Conservation (phyloP, 1,140 invertebrate genomes). For the Ooceraea biroi region DNA sequence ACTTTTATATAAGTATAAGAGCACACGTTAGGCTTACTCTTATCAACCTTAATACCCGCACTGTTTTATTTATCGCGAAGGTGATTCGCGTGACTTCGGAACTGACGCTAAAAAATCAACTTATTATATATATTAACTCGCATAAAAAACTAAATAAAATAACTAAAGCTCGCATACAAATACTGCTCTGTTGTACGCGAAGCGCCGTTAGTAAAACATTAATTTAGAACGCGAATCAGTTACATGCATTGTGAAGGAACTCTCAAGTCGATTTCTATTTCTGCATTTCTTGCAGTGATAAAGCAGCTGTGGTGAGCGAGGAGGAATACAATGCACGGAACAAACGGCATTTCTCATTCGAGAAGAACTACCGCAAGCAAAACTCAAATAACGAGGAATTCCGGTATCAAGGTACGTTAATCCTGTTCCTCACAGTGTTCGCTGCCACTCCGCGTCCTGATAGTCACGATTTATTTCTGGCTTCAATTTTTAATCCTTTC, state of each 20-base stretch:
- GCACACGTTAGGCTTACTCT: not conserved
- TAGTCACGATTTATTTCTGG: not conserved
- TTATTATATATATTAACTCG: not conserved
- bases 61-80: constrained; percentile 13
- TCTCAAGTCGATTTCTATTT: constrained; percentile 18
- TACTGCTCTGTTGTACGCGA: not conserved
- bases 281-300: constrained; percentile 78
- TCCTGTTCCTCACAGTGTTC: not conserved
- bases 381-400: constrained; percentile 35
- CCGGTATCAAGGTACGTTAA: constrained; percentile 56
- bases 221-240: not conserved
- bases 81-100: constrained; percentile 9
- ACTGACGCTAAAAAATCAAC: constrained; percentile 5
- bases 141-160: no score
- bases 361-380: constrained; percentile 64
- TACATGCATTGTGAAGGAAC: not conserved
- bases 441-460: not conserved
- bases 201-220: not conserved
- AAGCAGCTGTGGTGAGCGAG: constrained; percentile 75
- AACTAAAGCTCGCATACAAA: constrained; percentile 9
- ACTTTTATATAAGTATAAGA: not conserved
- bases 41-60: not conserved
- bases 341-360: constrained; percentile 70
- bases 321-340: constrained; percentile 78
- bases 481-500: not conserved